Conservation (phyloP, 2,888 invertebrate species). For the Caenorhabditis imperialis region DNA sequence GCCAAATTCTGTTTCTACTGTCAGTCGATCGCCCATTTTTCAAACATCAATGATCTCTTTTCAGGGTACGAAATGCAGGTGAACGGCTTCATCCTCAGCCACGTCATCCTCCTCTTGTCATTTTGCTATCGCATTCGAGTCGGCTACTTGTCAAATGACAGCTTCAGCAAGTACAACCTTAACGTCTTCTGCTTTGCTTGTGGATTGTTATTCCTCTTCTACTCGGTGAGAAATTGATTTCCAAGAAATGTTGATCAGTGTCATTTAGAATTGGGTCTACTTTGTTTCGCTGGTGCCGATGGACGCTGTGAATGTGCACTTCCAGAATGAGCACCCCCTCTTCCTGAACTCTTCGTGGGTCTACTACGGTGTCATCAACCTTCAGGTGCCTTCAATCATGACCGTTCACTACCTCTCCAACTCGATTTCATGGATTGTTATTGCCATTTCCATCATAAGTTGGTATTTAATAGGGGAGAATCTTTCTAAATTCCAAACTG, state of each 20-base stretch:
- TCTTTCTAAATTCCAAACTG: background rate
- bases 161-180: background rate
- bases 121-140: background rate
- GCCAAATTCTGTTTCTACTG: slow-evolving; percentile 1
- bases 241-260: background rate
- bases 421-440: background rate
- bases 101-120: background rate
- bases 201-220: background rate
- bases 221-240: background rate
- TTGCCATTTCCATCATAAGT: background rate
- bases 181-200: background rate
- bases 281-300: slow-evolving; percentile 2
- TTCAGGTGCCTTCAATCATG: background rate
- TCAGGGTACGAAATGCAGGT: background rate
- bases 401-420: background rate
- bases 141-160: background rate
- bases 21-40: background rate
- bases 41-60: background rate
- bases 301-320: background rate
- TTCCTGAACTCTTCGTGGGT: background rate
- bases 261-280: background rate
- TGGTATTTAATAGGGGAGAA: background rate
- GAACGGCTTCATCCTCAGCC: background rate
- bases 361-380: background rate
- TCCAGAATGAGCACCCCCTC: background rate